These are phyloP conservation scores for Tychaedon coryphoeus DNA, from an alignment of 2,113 vertebrate genomes.

Conservation along the genomic window DNA sequence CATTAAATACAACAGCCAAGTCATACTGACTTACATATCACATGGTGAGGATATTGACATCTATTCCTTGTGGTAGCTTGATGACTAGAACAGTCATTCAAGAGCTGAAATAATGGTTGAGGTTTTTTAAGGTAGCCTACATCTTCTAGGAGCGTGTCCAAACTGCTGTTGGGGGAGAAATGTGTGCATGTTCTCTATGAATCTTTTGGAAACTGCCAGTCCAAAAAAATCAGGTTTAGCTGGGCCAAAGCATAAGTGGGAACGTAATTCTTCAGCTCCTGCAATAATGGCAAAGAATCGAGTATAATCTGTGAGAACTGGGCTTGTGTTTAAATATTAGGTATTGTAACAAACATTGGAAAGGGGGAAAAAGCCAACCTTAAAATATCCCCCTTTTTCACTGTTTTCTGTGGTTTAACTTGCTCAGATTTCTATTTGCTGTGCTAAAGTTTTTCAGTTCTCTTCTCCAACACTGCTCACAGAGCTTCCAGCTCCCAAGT, in stretches of 20 bases:
- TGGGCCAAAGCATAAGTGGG: not conserved
- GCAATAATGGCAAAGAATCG: not conserved
- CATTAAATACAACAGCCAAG: not conserved
- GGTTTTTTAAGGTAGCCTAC: not conserved
- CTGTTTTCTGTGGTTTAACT: not conserved
- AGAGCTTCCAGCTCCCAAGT: not conserved
- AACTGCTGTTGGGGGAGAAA: not conserved
- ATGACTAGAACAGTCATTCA: not conserved
- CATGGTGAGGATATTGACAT: not conserved
- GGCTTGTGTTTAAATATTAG: not conserved
- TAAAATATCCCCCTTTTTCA: not conserved
- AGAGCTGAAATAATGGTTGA: not conserved
- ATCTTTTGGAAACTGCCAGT: not conserved
- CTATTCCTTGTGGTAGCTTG: not conserved
- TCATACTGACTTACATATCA: not conserved
- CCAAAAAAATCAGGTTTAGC: not conserved
- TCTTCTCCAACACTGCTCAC: not conserved
- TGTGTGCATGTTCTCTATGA: not conserved
- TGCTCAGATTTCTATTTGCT: not conserved
- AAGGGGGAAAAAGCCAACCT: rapidly evolving
- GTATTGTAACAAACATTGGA: not conserved
- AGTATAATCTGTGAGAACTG: not conserved
- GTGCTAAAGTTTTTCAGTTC: not conserved
- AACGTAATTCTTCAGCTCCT: not conserved
- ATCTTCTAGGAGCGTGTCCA: not conserved